These are phyloP conservation scores for Tapirus indicus DNA, from an alignment of 2,797 vertebrate genomes.

Conservation along the genomic window DNA sequence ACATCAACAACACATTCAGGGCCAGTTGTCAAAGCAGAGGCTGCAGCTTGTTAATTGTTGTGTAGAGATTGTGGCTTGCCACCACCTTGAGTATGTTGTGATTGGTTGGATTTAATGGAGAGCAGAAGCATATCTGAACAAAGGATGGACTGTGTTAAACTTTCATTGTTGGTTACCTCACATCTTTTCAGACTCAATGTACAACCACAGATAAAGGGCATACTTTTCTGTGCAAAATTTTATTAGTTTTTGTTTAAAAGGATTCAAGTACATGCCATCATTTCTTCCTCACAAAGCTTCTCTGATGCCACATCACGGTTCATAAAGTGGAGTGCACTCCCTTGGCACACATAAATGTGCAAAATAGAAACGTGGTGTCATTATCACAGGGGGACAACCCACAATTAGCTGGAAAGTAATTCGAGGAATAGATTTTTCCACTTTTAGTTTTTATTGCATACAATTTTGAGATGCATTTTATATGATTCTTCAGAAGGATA, in stretches of 20 bases:
- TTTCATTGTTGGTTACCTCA: background rate
- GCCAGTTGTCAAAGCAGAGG: too few species aligned
- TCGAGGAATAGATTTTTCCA: background rate
- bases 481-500: background rate
- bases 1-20: background rate
- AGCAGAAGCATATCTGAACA: background rate
- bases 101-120: background rate
- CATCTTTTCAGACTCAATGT: background rate
- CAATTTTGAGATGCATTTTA: background rate
- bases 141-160: background rate
- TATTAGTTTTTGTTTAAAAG: background rate
- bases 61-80: background rate
- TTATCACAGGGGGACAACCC: background rate
- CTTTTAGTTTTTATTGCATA: background rate
- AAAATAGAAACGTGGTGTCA: background rate
- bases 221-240: background rate
- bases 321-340: background rate
- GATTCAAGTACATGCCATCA: background rate
- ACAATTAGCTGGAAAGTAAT: background rate
- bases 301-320: background rate
- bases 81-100: background rate
- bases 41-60: background rate
- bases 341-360: background rate
- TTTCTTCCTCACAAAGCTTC: background rate
- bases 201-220: background rate